Base-by-base conservation (phyloP, 2,888 invertebrate genomes). In the Tholera decimalis region DNA sequence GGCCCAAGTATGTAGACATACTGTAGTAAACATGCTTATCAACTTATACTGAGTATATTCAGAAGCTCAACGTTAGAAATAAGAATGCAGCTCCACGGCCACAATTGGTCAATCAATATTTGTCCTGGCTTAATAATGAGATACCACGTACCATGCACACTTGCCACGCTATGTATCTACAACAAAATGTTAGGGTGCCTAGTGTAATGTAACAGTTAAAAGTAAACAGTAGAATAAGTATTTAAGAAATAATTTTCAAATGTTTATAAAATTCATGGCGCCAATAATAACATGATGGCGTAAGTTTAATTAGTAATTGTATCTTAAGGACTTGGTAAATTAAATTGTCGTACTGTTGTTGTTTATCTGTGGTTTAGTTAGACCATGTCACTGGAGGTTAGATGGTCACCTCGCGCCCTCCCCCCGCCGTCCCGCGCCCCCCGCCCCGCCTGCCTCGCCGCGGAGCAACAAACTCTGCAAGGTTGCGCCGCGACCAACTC, bases 401-500 rank as follows among this genome's bases (percentile, higher is more conserved):
- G 82, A 80, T 76, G 79, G 78, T 66, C 77, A 73, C 76, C 67
- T 68, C 69, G 58, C 37, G 3, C 59, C 20, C 70, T 57, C 60
- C 71, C 68, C 81, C 72, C 68, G 80, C 61, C 69, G 73, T 72
- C 69, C 82, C 73, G 64, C 68, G 71, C 73, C 73, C 72, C 79
- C 56, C 60, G 30, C 61, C 77, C 66, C 56, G 72, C 83, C 80
- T 62, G 64, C 60, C 77, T 79, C 80, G 79, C 85, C 73, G 80
- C 73, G 93, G 94, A 90, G 89, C 95, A 95, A 95, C 93, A 94
- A 95, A 94, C 95, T 94, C 92, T 93, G 93, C 95, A 95, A 95
- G 95, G 95, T 95, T 94, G 94, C 90, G 88, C 86, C 83, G 86
- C 90, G 90, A 86, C 89, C 87, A 86, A 90, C 90, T 90, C 85